A percentile compares a stretch with the other conserved stretches of the same genome.
These are phyloP conservation scores for Epizoanthus illoricatus DNA, from an alignment of 92 coral and sea anemone genomes.

Conservation along the genomic window DNA sequence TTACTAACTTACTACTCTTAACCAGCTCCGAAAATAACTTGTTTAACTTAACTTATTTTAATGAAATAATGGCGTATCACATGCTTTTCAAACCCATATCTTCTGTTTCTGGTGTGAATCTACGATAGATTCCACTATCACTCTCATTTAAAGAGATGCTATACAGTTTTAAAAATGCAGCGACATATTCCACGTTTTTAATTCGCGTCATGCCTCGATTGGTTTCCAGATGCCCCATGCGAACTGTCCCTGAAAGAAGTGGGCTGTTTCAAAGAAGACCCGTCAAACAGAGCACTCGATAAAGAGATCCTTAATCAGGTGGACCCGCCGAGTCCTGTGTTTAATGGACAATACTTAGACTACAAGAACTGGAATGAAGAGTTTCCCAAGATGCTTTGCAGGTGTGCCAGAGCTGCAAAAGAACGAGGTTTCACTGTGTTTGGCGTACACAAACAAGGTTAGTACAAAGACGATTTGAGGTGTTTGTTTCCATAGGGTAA, in stretches of 20 bases:
- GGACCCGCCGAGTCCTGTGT: constrained; percentile 54
- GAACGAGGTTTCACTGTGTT: constrained; percentile 56
- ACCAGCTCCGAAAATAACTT: too few species aligned
- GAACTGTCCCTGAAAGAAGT: constrained; percentile 57
- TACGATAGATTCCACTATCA: too few species aligned
- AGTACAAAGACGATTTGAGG: neutral
- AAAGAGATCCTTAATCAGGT: constrained; percentile 53
- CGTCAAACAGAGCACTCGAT: constrained; percentile 47
- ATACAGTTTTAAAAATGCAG: too few species aligned
- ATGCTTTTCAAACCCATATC: too few species aligned
- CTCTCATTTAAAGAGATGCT: too few species aligned
- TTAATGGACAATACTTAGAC: constrained; percentile 59
- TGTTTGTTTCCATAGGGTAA: too few species aligned
- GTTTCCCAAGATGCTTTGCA: constrained; percentile 72
- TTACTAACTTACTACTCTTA: too few species aligned
- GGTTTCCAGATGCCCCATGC: constrained; percentile 58
- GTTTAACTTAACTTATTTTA: too few species aligned
- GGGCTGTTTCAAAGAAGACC: constrained; percentile 69
- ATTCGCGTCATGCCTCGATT: neutral
- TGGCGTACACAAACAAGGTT: constrained; percentile 80
- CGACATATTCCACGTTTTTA: neutral
- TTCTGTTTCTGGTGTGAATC: too few species aligned
- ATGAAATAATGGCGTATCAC: too few species aligned
- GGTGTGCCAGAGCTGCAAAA: constrained; percentile 86
- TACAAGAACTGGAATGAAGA: constrained; percentile 57